A percentile compares a stretch with the other conserved stretches of the same genome.
phyloP scores from a whole-genome alignment of 2,888 invertebrate genomes.

The Anaspis maculata region DNA sequence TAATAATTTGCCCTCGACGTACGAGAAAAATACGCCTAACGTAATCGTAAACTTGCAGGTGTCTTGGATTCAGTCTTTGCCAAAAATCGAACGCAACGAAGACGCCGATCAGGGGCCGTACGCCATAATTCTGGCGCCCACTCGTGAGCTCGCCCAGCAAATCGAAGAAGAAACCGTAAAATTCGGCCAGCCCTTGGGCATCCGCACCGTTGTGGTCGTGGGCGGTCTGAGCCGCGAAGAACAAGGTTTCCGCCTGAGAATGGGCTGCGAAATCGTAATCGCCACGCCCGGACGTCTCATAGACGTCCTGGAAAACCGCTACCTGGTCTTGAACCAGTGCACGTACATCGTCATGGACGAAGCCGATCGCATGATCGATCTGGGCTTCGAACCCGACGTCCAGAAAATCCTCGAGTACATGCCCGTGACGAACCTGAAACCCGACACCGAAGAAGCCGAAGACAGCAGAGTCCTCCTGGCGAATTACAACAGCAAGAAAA shows the following conservation, averaged over 20 bases:
- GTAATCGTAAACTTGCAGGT: no score
- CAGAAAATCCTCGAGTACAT: slow-evolving; percentile 96
- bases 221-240: slow-evolving; percentile 96
- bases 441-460: slow-evolving; percentile 97
- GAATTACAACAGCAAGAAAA: slow-evolving; percentile 93
- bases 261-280: slow-evolving; percentile 99
- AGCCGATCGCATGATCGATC: slow-evolving; percentile 99
- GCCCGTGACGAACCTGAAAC: slow-evolving; percentile 97
- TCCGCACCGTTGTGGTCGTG: slow-evolving; percentile 95
- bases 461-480: slow-evolving; percentile 69
- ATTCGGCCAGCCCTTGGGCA: slow-evolving; percentile 86
- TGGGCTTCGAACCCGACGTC: slow-evolving; percentile 98
- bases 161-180: slow-evolving; percentile 98
- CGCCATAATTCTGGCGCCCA: slow-evolving; percentile 97
- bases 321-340: slow-evolving; percentile 92
- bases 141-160: slow-evolving; percentile 98
- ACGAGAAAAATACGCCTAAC: no score
- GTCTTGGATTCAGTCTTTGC: slow-evolving; percentile 96
- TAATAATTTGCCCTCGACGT: no score
- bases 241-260: slow-evolving; percentile 90
- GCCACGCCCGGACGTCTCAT: slow-evolving; percentile 99
- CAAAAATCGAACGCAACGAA: slow-evolving; percentile 87
- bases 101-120: slow-evolving; percentile 95
- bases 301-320: slow-evolving; percentile 92
- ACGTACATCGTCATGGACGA: slow-evolving; percentile 95